Conservation (phyloP, 1,140 invertebrate species). For the Aphelinus certus region DNA sequence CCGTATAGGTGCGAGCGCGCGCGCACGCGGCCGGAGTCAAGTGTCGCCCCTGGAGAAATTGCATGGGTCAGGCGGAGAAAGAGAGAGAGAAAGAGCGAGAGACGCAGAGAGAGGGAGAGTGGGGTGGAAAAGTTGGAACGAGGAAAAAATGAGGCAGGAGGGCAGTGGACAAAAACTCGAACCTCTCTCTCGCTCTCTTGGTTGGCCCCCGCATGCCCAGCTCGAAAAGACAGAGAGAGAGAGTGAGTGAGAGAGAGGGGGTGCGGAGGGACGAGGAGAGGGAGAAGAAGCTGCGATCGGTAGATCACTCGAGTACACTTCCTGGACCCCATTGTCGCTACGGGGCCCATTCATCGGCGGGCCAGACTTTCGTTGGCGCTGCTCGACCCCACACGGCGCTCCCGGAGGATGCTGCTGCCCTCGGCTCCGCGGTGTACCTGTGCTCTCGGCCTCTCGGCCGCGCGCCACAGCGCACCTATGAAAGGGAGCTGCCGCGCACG, state of each 20-base stretch:
- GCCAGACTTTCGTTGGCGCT: constrained; percentile 46
- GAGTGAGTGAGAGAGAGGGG: constrained; percentile 2
- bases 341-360: constrained; percentile 51
- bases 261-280: constrained; percentile 23
- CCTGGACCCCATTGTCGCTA: constrained; percentile 56
- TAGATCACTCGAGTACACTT: constrained; percentile 59
- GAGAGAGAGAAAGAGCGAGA: not conserved
- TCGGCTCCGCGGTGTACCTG: too few species aligned
- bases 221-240: constrained; percentile 13
- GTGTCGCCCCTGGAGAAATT: constrained; percentile 46
- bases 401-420: constrained; percentile 39
- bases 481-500: too few species aligned
- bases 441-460: too few species aligned
- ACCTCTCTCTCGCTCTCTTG: not conserved
- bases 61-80: constrained; percentile 3
- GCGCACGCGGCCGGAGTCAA: constrained; percentile 51
- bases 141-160: constrained; percentile 36
- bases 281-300: constrained; percentile 42
- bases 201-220: constrained; percentile 10
- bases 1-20: constrained; percentile 41
- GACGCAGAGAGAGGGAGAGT: not conserved
- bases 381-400: constrained; percentile 59
- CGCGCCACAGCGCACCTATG: too few species aligned
- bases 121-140: constrained; percentile 34
- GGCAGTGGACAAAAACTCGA: constrained; percentile 16